Conservation (phyloP, 2,888 invertebrate species). For the Silvanus unidentatus region DNA sequence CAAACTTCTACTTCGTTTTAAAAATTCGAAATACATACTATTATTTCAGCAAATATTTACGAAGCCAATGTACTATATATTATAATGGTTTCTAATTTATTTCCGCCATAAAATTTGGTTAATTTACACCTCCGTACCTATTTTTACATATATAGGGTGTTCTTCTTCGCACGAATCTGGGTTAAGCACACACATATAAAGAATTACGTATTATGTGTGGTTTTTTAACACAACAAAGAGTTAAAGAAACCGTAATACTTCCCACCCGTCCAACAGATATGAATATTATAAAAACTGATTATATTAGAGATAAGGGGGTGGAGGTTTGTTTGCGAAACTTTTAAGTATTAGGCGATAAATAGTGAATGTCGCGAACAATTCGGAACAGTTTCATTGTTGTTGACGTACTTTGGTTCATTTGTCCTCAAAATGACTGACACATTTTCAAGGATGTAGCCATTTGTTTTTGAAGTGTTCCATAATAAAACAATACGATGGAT, state of each 20-base stretch:
- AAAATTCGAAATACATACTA: conserved; percentile 20
- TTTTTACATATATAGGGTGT: neutral
- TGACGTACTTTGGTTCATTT: conserved; percentile 24
- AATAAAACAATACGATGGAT: neutral
- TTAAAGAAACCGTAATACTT: too few species aligned
- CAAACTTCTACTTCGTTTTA: conserved; percentile 27
- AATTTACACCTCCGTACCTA: neutral
- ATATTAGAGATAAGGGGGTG: conserved; percentile 13
- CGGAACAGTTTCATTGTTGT: conserved; percentile 13
- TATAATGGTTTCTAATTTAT: conserved; percentile 1
- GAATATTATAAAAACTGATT: too few species aligned
- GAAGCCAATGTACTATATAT: too few species aligned
- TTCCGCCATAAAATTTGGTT: neutral
- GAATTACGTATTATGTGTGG: too few species aligned
- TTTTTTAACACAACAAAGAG: too few species aligned
- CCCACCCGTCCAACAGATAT: too few species aligned
- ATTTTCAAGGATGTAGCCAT: conserved; percentile 17
- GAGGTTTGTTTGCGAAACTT: conserved; percentile 21
- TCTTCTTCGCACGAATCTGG: neutral
- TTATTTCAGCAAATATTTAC: conserved; percentile 7
- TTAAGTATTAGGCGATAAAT: conserved; percentile 28
- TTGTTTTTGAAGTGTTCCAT: conserved; percentile 15
- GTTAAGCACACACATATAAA: neutral
- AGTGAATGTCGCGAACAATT: conserved; percentile 26
- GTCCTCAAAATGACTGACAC: conserved; percentile 23